phyloP scores from a whole-genome alignment of 2,888 invertebrate genomes.

The Ornithoptera alexandrae region DNA sequence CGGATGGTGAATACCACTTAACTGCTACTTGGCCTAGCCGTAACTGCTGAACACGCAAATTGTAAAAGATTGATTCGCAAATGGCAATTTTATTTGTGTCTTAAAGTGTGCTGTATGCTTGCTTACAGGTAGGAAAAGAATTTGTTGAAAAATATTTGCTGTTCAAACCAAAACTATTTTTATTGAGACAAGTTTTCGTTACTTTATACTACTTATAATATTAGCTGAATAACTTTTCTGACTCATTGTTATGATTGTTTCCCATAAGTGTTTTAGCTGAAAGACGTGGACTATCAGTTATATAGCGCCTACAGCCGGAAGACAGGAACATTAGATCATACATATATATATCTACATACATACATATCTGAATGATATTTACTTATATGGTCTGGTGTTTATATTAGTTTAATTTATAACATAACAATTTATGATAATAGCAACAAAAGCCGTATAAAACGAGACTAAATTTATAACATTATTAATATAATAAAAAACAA shows the following conservation, averaged over 20 bases:
- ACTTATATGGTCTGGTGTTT: too few species aligned
- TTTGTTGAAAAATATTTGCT: too few species aligned
- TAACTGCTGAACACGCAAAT: not conserved
- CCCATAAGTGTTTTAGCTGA: not conserved
- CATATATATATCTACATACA: too few species aligned
- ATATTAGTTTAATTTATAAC: too few species aligned
- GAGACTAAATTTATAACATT: not conserved
- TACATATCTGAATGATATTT: too few species aligned
- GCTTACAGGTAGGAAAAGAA: too few species aligned
- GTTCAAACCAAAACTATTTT: too few species aligned
- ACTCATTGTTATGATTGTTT: not conserved
- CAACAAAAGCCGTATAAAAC: not conserved
- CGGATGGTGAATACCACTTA: constrained; percentile 37
- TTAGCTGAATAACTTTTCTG: not conserved
- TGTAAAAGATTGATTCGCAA: not conserved
- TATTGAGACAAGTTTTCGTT: not conserved
- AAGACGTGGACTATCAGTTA: constrained; percentile 1
- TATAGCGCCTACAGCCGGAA: not conserved
- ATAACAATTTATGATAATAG: too few species aligned
- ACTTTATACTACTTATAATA: not conserved
- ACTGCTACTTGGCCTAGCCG: constrained; percentile 3
- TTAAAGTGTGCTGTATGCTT: too few species aligned
- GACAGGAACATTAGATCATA: too few species aligned
- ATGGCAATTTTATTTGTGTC: too few species aligned
- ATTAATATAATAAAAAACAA: not conserved